These are phyloP conservation scores for Thymelicus acteon DNA, from an alignment of 2,888 invertebrate genomes.

Conservation along the genomic window DNA sequence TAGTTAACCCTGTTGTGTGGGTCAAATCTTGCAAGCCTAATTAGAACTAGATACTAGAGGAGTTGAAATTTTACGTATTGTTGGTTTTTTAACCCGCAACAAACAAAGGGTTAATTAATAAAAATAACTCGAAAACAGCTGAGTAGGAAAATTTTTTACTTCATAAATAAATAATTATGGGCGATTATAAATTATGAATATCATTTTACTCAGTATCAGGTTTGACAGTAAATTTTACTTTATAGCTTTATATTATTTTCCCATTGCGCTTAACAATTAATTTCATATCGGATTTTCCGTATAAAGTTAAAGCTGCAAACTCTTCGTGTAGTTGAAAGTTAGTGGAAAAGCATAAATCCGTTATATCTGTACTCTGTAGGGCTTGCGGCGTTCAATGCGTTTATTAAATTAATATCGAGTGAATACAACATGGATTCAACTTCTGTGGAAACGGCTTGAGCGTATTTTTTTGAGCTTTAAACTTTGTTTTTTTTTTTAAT, in stretches of 20 bases:
- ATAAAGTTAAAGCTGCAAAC: slow-evolving; percentile 10
- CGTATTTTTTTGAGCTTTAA: not conserved
- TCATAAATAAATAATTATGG: too few relatives aligned
- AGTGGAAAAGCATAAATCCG: slow-evolving; percentile 35
- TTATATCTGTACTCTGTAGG: slow-evolving; percentile 41
- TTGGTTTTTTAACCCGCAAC: too few relatives aligned
- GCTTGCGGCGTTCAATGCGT: slow-evolving; percentile 40
- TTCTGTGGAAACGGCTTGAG: slow-evolving; percentile 31
- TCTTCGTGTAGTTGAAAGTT: slow-evolving; percentile 28
- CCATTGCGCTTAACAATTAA: not conserved
- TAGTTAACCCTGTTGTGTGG: too few relatives aligned
- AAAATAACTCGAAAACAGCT: too few relatives aligned
- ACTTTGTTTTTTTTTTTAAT: not conserved
- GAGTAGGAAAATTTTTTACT: too few relatives aligned
- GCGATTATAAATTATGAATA: too few relatives aligned
- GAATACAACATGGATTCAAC: slow-evolving; percentile 44
- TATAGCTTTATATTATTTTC: slow-evolving; percentile 13
- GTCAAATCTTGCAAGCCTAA: too few relatives aligned
- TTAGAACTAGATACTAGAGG: too few relatives aligned
- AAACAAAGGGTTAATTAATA: too few relatives aligned
- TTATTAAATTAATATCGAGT: slow-evolving; percentile 50
- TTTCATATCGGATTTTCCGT: slow-evolving; percentile 6
- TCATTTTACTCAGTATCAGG: not conserved
- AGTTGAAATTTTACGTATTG: too few relatives aligned
- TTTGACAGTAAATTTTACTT: not conserved